Base-by-base conservation (phyloP, 2,888 invertebrate species). In the Agrilus biguttatus region DNA sequence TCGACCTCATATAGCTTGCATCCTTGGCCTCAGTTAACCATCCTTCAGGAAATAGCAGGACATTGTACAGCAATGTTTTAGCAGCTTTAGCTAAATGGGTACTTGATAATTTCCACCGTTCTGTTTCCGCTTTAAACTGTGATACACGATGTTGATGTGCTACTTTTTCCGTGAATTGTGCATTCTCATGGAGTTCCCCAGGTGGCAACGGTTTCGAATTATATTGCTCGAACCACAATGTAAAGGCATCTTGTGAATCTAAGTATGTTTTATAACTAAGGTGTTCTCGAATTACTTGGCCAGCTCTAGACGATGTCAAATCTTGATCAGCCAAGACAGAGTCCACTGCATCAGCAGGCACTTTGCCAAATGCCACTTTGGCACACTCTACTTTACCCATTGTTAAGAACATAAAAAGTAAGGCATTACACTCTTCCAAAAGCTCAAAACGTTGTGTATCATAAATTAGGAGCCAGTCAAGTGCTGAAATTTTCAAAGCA, bases 381-480 rank as follows among this genome's bases (percentile, higher is more conserved):
- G 91, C 88, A 45, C 89, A 89, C 58, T 85, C 83, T 40, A 86
- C 69, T 63, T 91, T 93, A 23, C 80, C 77, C 53, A 83, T 73
- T 2, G 81, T 83, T 47, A 95, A 70, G 62, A 92, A 93, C 44
- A 77, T 78, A 46, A 91, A 78, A 56, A 92, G 83, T 60, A 95
- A 74, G 13, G 87, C 80, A 71, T 93, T 93, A n/a, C 86, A 80
- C 59, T 93, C 82, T 73, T 80, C 80, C 17, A 95, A 60, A 8
- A 87, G 82, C 65, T 92, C 92, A 34, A 78, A 74, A 36, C 82
- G 67, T 63, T 92, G 91, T 39, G 77, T 71, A 12, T 77, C 73
- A 56, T 89, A 79, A 54, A 89, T 82, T 19, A 83, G 74, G 8
- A 95, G 66, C 90, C 92, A 93, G 61, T 93, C 92, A 2, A 95